These are phyloP conservation scores for Lasius platythorax DNA, from an alignment of 2,888 invertebrate genomes.

Conservation along the genomic window DNA sequence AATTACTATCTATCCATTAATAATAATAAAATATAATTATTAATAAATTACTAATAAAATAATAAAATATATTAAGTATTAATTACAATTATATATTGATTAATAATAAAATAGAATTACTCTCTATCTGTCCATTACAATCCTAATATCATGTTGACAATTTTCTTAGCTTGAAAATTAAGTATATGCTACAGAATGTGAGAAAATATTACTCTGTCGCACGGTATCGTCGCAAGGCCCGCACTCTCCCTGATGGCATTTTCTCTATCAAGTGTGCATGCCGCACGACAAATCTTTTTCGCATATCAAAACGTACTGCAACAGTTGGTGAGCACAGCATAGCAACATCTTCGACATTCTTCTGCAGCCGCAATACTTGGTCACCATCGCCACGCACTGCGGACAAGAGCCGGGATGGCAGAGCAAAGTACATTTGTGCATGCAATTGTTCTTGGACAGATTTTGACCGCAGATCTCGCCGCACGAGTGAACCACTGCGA, in stretches of 20 bases:
- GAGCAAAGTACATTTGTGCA: conserved; percentile 89
- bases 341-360: conserved; percentile 90
- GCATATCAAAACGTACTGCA: conserved; percentile 92
- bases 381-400: conserved; percentile 93
- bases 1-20: not conserved
- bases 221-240: conserved; percentile 90
- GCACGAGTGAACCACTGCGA: conserved; percentile 94
- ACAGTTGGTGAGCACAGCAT: conserved; percentile 91
- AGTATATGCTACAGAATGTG: not conserved
- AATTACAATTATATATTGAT: too few relatives aligned
- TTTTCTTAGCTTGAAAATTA: conserved; percentile 33
- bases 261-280: conserved; percentile 90
- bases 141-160: conserved; percentile 16
- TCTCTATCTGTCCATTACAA: too few relatives aligned
- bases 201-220: conserved; percentile 87
- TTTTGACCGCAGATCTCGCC: conserved; percentile 93
- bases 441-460: conserved; percentile 81
- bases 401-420: conserved; percentile 98
- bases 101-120: too few relatives aligned
- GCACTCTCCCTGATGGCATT: conserved; percentile 94
- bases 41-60: too few relatives aligned
- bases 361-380: conserved; percentile 92
- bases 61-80: too few relatives aligned
- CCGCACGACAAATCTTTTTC: conserved; percentile 92
- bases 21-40: too few relatives aligned